phyloP scores from a whole-genome alignment of 2,888 invertebrate genomes.

The Heliconius charithonia region DNA sequence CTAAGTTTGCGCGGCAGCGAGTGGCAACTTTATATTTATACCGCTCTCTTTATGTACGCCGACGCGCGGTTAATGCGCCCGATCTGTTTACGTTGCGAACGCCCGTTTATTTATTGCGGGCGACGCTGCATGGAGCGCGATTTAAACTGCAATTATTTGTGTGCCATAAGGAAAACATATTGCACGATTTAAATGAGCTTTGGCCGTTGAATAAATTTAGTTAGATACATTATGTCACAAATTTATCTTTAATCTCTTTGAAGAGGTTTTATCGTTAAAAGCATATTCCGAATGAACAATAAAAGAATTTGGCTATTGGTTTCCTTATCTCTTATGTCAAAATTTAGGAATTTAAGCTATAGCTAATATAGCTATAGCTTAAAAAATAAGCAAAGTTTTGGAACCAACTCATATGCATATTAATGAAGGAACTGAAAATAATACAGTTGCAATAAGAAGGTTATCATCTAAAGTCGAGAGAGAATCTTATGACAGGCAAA shows the following conservation, averaged over 20 bases:
- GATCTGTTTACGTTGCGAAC: constrained; percentile 82
- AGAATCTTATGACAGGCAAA: neutral
- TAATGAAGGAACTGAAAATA: neutral
- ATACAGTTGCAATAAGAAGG: neutral
- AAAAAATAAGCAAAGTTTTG: neutral
- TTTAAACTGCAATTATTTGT: constrained; percentile 83
- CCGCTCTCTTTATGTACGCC: constrained; percentile 83
- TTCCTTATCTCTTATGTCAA: neutral
- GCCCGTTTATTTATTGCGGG: constrained; percentile 78
- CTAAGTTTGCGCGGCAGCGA: constrained; percentile 83
- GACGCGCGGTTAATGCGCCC: constrained; percentile 83
- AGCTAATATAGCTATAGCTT: neutral
- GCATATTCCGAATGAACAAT: neutral
- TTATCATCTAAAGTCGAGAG: too few species aligned
- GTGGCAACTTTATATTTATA: constrained; percentile 84
- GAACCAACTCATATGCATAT: neutral
- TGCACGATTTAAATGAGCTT: constrained; percentile 69
- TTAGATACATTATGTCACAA: constrained; percentile 38
- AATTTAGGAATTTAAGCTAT: neutral
- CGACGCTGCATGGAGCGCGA: constrained; percentile 76
- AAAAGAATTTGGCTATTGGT: constrained; percentile 5
- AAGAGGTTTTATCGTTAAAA: constrained; percentile 28
- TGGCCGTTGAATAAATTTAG: constrained; percentile 49
- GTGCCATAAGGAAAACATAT: constrained; percentile 76
- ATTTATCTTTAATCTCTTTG: constrained; percentile 32